Conservation (phyloP, 2,797 vertebrate genomes). For the Odontamblyopus rebecca region DNA sequence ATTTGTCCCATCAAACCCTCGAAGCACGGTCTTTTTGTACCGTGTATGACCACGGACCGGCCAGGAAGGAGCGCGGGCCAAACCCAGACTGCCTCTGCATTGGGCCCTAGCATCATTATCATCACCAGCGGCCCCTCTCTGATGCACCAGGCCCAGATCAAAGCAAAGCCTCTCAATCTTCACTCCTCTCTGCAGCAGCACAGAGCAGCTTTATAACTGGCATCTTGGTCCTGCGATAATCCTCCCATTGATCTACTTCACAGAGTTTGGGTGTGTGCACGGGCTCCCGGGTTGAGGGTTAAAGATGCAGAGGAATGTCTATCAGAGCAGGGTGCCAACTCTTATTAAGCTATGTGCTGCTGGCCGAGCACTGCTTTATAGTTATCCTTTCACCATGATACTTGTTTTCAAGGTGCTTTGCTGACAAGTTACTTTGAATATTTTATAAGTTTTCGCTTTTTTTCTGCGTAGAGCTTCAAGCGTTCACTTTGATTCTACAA, state of each 20-base stretch:
- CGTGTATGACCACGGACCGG: conserved; percentile 30
- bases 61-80: conserved; percentile 27
- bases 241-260: conserved; percentile 75
- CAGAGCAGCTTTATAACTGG: conserved; percentile 72
- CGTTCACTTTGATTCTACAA: conserved; percentile 56
- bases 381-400: conserved; percentile 25
- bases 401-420: conserved; percentile 56
- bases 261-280: conserved; percentile 61
- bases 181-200: conserved; percentile 69
- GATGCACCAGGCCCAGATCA: conserved; percentile 69
- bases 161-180: conserved; percentile 75
- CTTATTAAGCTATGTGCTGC: conserved; percentile 50
- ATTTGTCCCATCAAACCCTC: conserved; percentile 59
- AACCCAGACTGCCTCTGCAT: conserved; percentile 49
- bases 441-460: conserved; percentile 34
- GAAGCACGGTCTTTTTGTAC: conserved; percentile 53
- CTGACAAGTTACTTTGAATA: conserved; percentile 51
- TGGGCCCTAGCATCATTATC: conserved; percentile 68
- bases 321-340: conserved; percentile 60
- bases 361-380: conserved; percentile 26
- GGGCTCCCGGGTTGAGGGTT: conserved; percentile 67
- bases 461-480: conserved; percentile 32
- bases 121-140: conserved; percentile 68
- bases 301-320: conserved; percentile 71
- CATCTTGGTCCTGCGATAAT: conserved; percentile 73